phyloP scores from a whole-genome alignment of 2,797 vertebrate species.

The Pangasius larnaudii region DNA sequence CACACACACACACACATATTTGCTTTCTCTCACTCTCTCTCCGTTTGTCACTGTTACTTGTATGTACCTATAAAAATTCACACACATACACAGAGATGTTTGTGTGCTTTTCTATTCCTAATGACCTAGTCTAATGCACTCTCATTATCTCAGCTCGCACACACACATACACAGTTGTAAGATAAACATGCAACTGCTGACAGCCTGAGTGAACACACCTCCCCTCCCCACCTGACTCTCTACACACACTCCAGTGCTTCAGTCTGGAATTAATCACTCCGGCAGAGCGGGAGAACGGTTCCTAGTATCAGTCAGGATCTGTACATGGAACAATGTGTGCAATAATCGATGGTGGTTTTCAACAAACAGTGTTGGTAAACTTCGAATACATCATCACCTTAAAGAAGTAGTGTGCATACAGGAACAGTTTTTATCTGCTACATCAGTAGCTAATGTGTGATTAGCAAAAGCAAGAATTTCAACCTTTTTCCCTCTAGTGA shows the following conservation, averaged over 20 bases:
- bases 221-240: conserved; percentile 21
- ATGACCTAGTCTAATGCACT: conserved; percentile 39
- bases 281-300: background rate
- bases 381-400: background rate
- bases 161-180: conserved; percentile 21
- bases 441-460: background rate
- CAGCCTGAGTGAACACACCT: conserved; percentile 25
- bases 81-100: background rate
- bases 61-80: conserved; percentile 20
- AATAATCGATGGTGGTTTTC: background rate
- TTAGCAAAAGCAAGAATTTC: background rate
- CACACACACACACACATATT: conserved; percentile 9
- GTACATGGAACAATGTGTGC: conserved; percentile 20
- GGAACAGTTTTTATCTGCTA: background rate
- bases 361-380: background rate
- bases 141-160: conserved; percentile 35
- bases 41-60: background rate
- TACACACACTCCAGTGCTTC: conserved; percentile 28
- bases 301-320: conserved; percentile 1
- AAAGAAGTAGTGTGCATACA: background rate
- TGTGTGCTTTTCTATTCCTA: conserved; percentile 10
- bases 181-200: conserved; percentile 39
- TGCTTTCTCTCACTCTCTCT: background rate
- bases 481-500: background rate
- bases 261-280: conserved; percentile 33